These are phyloP conservation scores for Epirrita christyi DNA, from an alignment of 2,888 invertebrate species.

Conservation along the genomic window DNA sequence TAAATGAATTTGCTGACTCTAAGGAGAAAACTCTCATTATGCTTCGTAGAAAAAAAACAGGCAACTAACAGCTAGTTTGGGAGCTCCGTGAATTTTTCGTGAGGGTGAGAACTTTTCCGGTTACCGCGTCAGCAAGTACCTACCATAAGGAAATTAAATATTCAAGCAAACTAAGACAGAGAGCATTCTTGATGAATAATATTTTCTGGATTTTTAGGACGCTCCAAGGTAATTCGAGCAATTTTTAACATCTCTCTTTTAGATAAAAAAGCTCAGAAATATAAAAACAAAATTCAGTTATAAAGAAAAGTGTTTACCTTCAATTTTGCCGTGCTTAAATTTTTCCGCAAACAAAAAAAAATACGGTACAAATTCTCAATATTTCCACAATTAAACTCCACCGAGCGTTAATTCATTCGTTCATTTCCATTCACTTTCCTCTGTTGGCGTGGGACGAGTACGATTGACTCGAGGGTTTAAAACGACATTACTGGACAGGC, in stretches of 20 bases:
- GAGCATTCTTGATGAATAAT: constrained; percentile 5
- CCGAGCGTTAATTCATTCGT: constrained; percentile 67
- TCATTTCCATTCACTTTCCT: constrained; percentile 63
- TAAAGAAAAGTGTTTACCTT: neutral
- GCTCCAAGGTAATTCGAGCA: no score
- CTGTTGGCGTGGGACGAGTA: constrained; percentile 47
- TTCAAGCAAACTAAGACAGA: constrained; percentile 2
- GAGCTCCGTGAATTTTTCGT: constrained; percentile 33
- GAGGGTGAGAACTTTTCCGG: constrained; percentile 14
- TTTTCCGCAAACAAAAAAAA: constrained; percentile 1
- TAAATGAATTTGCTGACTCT: constrained; percentile 71
- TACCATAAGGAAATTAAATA: constrained; percentile 16
- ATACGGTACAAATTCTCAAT: constrained; percentile 43
- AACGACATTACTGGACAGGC: constrained; percentile 55
- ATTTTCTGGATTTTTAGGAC: neutral
- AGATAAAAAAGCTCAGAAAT: no score
- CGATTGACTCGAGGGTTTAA: constrained; percentile 49
- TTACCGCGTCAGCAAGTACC: neutral
- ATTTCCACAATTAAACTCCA: constrained; percentile 60
- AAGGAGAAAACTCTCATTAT: constrained; percentile 72
- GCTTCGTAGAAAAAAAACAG: constrained; percentile 53
- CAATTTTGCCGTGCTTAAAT: neutral
- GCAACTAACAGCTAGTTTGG: constrained; percentile 57
- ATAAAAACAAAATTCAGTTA: no score
- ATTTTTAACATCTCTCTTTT: no score